Evolutionary conservation across 2,113 vertebrate species (phyloP).

Genomic region (Vidua macroura): DNA sequence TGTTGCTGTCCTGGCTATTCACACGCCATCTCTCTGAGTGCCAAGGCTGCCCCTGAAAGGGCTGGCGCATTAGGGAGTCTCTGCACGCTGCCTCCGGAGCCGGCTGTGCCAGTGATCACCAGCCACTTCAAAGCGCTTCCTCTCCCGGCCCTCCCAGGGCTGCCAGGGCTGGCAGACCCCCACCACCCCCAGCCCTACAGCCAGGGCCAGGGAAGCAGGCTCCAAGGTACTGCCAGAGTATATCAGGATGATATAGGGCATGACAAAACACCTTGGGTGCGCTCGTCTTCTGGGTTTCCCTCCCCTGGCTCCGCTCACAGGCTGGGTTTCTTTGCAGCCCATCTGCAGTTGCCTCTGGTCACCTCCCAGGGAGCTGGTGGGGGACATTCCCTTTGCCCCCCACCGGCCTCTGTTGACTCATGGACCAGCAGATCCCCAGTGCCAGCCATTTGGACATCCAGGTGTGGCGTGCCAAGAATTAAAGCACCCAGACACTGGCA

Average conservation of each 20-base stretch:
- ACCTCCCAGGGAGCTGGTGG: not conserved
- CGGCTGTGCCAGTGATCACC: conserved; percentile 45
- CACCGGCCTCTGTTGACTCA: not conserved
- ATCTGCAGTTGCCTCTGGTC: not conserved
- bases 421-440: not conserved
- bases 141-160: conserved; percentile 41
- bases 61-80: conserved; percentile 34
- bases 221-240: not conserved
- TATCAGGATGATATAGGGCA: not conserved
- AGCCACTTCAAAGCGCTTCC: conserved; percentile 66
- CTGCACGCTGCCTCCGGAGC: conserved; percentile 54
- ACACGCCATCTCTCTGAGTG: conserved; percentile 34
- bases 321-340: not conserved
- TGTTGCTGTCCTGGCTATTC: conserved; percentile 52
- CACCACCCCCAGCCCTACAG: not conserved
- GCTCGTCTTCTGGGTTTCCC: not conserved
- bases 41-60: conserved; percentile 54
- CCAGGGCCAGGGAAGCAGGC: not conserved
- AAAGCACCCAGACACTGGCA: not conserved
- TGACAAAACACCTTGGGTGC: fast-evolving
- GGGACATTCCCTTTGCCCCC: not conserved
- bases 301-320: fast-evolving
- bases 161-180: not conserved
- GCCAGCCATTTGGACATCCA: not conserved
- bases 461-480: not conserved